Evolutionary conservation across 2,113 vertebrate species (phyloP).

Genomic region (Furnarius figulus): DNA sequence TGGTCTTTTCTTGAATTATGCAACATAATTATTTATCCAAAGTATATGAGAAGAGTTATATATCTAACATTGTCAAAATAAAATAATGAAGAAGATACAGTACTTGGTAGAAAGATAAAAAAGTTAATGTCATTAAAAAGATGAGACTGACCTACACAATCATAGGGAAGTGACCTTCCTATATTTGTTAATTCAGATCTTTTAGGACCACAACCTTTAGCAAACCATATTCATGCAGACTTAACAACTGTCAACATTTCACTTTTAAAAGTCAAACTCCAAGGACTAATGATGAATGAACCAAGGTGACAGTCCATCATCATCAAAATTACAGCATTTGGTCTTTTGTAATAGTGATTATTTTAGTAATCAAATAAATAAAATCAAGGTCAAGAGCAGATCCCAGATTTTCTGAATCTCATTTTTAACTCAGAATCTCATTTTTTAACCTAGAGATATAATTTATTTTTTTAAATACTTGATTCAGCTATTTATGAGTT

Average conservation of each 20-base stretch:
- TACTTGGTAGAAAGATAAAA: not conserved
- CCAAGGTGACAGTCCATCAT: not conserved
- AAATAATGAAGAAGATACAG: not conserved
- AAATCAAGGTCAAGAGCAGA: not conserved
- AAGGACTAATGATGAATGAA: not conserved
- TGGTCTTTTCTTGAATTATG: not conserved
- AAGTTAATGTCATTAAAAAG: slow-evolving; percentile 11
- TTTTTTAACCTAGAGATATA: not conserved
- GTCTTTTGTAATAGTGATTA: not conserved
- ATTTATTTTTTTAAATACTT: not conserved
- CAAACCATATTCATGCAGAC: not conserved
- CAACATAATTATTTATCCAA: not conserved
- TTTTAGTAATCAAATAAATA: not conserved
- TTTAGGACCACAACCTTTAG: not conserved
- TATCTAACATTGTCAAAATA: not conserved
- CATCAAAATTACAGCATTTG: not conserved
- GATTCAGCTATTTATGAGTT: not conserved
- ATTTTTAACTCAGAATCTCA: not conserved
- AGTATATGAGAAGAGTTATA: not conserved
- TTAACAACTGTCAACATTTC: not conserved
- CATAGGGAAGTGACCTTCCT: not conserved
- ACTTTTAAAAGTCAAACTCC: not conserved
- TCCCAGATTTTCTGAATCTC: not conserved
- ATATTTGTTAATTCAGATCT: not conserved
- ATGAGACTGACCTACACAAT: not conserved